A percentile compares a stretch with the other conserved stretches of the same genome.
Evolutionary conservation across 2,888 invertebrate genomes (phyloP).

Genomic region (Hypomecis atomaria): DNA sequence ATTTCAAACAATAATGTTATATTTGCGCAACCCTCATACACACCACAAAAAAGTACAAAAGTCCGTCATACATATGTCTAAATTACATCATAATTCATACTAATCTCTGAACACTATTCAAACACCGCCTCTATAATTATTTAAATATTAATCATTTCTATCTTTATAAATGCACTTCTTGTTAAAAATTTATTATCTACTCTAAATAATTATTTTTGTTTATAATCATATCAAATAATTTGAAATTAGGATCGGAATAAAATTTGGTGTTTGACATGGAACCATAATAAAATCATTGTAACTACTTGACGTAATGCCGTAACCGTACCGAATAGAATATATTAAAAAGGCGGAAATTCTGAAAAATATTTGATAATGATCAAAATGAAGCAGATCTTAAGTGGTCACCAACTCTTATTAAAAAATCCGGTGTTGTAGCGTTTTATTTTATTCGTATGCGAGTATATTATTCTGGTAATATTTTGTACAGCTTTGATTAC

Average conservation of each 20-base stretch:
- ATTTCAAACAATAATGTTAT: constrained; percentile 28
- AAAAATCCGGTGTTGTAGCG: neutral
- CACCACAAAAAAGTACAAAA: constrained; percentile 81
- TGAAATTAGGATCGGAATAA: constrained; percentile 19
- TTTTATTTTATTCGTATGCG: neutral
- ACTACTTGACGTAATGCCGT: neutral
- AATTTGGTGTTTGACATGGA: constrained; percentile 8
- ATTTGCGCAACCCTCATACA: constrained; percentile 71
- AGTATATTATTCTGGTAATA: too few relatives aligned
- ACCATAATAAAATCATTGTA: neutral
- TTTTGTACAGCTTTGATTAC: too few relatives aligned
- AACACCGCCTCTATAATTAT: constrained; percentile 66
- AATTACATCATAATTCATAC: constrained; percentile 54
- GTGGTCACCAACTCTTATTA: constrained; percentile 12
- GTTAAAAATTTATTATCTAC: constrained; percentile 69
- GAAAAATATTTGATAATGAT: constrained; percentile 5
- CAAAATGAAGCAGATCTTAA: constrained; percentile 30
- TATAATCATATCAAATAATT: constrained; percentile 12
- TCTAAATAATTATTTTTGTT: constrained; percentile 55
- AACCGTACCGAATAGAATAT: constrained; percentile 1
- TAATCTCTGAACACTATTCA: constrained; percentile 76
- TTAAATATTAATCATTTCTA: constrained; percentile 74
- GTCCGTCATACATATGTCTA: constrained; percentile 66
- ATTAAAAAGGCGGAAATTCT: constrained; percentile 19
- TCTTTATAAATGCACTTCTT: constrained; percentile 83